Conservation (phyloP, 2,797 vertebrate genomes). For the Mus caroli region DNA sequence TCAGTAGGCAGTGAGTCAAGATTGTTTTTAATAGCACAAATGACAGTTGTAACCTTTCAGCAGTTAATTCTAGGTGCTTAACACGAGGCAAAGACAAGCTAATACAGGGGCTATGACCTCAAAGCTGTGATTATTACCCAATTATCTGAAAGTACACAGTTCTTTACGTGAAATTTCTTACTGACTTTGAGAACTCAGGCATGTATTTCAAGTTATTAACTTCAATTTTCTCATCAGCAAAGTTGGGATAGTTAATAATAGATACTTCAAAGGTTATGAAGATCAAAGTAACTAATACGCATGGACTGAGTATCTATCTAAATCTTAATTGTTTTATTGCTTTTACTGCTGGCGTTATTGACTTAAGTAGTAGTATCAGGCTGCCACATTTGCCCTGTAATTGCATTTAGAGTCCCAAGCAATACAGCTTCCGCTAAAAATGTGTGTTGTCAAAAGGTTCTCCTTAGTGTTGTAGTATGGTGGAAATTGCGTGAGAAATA, state of each 20-base stretch:
- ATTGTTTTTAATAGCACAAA: conserved; percentile 36
- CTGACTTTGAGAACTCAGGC: conserved; percentile 47
- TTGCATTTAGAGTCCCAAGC: neutral
- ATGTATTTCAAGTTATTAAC: conserved; percentile 65
- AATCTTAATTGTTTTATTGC: conserved; percentile 47
- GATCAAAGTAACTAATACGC: conserved; percentile 65
- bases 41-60: conserved; percentile 51
- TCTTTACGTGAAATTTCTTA: conserved; percentile 51
- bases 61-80: conserved; percentile 64
- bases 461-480: neutral
- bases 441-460: neutral
- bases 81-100: conserved; percentile 44
- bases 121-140: conserved; percentile 67
- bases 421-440: neutral
- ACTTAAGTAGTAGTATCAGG: neutral
- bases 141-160: conserved; percentile 57
- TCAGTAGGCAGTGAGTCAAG: conserved; percentile 50
- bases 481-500: neutral
- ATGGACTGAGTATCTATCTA: conserved; percentile 36
- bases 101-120: conserved; percentile 48
- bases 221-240: conserved; percentile 67
- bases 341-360: conserved; percentile 45
- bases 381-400: conserved; percentile 16
- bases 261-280: conserved; percentile 63
- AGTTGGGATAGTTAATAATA: conserved; percentile 48